Conservation (phyloP, 2,888 invertebrate genomes). For the Entomobrya multifasciata region DNA sequence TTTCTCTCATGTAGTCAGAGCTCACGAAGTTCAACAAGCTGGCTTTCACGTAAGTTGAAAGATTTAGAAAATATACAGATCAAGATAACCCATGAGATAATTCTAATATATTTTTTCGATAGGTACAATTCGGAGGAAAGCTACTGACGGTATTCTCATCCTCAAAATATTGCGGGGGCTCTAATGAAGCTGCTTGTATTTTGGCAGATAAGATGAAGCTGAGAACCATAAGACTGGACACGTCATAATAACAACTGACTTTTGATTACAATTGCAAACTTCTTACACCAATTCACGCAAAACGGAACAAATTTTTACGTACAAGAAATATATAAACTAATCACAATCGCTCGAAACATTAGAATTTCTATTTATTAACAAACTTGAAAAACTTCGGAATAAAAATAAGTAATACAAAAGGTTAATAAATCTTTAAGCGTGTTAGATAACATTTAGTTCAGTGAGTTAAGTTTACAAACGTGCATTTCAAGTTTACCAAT, state of each 20-base stretch:
- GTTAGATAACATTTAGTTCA: constrained; percentile 5
- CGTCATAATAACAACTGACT: constrained; percentile 79
- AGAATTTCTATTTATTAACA: too few species aligned
- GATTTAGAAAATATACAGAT: too few species aligned
- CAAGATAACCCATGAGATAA: neutral
- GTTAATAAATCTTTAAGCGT: neutral
- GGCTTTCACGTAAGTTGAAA: constrained; percentile 87
- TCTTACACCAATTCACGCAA: too few species aligned
- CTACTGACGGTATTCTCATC: constrained; percentile 89
- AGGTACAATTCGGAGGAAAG: constrained; percentile 87
- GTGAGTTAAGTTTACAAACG: too few species aligned
- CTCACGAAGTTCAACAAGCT: constrained; percentile 87
- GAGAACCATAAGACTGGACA: constrained; percentile 85
- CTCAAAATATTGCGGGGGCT: constrained; percentile 87
- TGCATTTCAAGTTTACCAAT: constrained; percentile 84
- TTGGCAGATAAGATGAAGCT: constrained; percentile 86
- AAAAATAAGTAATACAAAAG: neutral
- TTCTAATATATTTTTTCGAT: neutral
- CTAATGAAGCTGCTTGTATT: constrained; percentile 88
- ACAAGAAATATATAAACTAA: neutral
- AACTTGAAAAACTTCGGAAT: too few species aligned
- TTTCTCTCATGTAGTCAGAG: constrained; percentile 87
- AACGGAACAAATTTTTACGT: too few species aligned
- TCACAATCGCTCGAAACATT: too few species aligned
- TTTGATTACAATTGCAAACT: too few species aligned